Evolutionary conservation across 2,113 vertebrate species (phyloP).

Genomic region (Cyprinodon brontotheroides): DNA sequence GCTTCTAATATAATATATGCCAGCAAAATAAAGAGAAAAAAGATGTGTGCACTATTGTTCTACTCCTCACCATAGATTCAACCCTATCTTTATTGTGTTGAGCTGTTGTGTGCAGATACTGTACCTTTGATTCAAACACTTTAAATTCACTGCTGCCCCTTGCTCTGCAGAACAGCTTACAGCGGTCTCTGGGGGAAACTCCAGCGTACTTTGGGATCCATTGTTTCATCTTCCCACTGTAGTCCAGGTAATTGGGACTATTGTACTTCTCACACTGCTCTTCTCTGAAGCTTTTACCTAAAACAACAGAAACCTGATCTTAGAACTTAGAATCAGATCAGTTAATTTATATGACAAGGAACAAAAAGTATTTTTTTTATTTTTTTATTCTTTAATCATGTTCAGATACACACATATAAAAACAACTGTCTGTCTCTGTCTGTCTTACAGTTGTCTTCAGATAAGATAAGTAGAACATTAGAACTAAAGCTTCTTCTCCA

Average conservation of each 20-base stretch:
- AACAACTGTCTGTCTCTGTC: too few species aligned
- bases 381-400: too few species aligned
- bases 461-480: too few species aligned
- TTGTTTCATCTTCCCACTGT: slow-evolving; percentile 83
- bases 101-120: neutral
- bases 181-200: slow-evolving; percentile 91
- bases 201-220: slow-evolving; percentile 96
- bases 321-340: neutral
- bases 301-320: neutral
- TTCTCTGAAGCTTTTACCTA: slow-evolving; percentile 94
- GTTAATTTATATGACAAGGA: neutral
- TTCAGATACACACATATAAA: too few species aligned
- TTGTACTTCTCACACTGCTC: slow-evolving; percentile 96
- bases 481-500: too few species aligned
- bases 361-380: neutral
- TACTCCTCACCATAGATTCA: neutral
- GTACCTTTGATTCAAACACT: slow-evolving; percentile 94
- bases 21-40: neutral
- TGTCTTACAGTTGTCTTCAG: too few species aligned
- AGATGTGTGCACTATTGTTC: neutral
- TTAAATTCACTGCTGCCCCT: slow-evolving; percentile 92
- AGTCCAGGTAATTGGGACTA: slow-evolving; percentile 84
- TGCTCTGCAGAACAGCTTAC: slow-evolving; percentile 93
- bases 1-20: neutral
- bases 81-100: too few species aligned